Evolutionary conservation across 1,140 invertebrate species (phyloP).

Genomic region (Zaprionus ghesquierei): DNA sequence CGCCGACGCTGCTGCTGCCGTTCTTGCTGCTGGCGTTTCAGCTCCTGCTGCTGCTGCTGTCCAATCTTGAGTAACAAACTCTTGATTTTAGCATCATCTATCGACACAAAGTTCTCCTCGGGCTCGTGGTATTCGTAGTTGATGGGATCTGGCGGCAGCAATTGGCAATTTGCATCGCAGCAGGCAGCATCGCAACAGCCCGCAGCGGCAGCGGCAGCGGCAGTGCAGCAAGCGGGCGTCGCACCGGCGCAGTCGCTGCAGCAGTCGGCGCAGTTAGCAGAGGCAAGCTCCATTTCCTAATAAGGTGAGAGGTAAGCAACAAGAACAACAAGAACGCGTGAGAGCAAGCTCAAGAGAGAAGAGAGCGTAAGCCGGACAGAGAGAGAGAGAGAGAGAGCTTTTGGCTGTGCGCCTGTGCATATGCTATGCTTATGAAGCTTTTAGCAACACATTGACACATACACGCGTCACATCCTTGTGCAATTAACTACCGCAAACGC

Average conservation of each 20-base stretch:
- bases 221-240: slow-evolving; percentile 23
- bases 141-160: slow-evolving; percentile 38
- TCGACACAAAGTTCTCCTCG: slow-evolving; percentile 78
- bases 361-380: background rate
- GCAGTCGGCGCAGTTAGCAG: slow-evolving; percentile 52
- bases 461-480: slow-evolving; percentile 12
- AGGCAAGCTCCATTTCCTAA: slow-evolving; percentile 52
- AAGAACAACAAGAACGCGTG: background rate
- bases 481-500: background rate
- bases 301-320: background rate
- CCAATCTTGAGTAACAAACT: slow-evolving; percentile 61
- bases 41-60: slow-evolving; percentile 56
- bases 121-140: slow-evolving; percentile 74
- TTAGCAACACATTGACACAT: background rate
- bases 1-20: slow-evolving; percentile 22
- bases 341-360: background rate
- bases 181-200: slow-evolving; percentile 47
- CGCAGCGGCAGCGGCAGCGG: background rate
- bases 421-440: slow-evolving; percentile 37
- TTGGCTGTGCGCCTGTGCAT: slow-evolving; percentile 27
- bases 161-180: slow-evolving; percentile 54
- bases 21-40: slow-evolving; percentile 13
- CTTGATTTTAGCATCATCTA: slow-evolving; percentile 77
- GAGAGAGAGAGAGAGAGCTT: background rate
- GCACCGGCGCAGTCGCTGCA: slow-evolving; percentile 50